Evolutionary conservation across 2,797 vertebrate species (phyloP), one percentile per base, ranked within the genome.

Genomic region (Novumbra hubbsi): DNA sequence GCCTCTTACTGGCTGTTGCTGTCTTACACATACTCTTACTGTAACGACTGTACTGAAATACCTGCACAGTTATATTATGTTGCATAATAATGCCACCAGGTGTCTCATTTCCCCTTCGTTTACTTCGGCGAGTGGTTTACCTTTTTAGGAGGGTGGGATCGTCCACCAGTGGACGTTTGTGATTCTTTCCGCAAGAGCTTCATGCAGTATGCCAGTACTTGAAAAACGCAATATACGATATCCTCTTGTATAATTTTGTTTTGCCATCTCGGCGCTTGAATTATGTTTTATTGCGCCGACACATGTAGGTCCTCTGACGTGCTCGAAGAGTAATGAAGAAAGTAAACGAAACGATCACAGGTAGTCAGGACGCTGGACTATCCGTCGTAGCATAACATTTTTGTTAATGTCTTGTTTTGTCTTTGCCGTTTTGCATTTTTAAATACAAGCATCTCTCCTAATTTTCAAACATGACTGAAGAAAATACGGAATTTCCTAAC

Each of bases 391-490:
- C 27, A 34, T 27, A 70, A 30, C 17, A 11, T 69, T 52, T 70
- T 4, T 4, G 9, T 32, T 8, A 16, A n/a, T 48, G 24, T 28
- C 45, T 15, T 49, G 24, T 5, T 71, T 2, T 9, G 49, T 34
- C 41, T 73, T 55, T 52, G 0, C 32, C 68, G 0, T 64, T 80
- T 71, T 7, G 16, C 66, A 27, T 72, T 4, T 71, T 79, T 69
- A 2, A 57, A 62, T 65, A n/a, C 81, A 67, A 17, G 19, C 24
- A 49, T 55, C 49, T 8, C 24, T n/a, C 57, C 41, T 5, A 64
- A 65, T 49, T 81, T 71, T 83, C 75, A 49, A 83, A 86, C 71
- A 95, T 96, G 95, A 88, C 92, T 62, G 94, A 94, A 83, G 94
- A 95, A 21, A 91, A 88, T 76, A 65, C 89, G 62, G 94, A 94